phyloP scores from a whole-genome alignment of 2,797 vertebrate genomes.

The Champsocephalus esox region DNA sequence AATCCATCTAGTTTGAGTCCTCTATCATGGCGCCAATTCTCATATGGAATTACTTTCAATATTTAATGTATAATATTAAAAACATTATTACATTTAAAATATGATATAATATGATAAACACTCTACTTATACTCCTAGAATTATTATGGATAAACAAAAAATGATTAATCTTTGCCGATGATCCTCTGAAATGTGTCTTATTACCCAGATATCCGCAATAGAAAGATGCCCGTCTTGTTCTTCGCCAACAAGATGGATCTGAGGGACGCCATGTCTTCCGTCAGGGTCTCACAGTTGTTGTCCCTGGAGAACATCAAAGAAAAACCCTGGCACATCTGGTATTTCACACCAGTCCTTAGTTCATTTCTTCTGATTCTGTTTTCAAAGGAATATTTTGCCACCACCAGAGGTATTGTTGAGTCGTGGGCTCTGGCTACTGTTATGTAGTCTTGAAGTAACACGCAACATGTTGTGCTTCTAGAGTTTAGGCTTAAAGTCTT shows the following conservation, averaged over 20 bases:
- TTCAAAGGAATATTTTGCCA: background rate
- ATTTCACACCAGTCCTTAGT: background rate
- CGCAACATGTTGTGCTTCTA: conserved; percentile 8
- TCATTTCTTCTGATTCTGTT: background rate
- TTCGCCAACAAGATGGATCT: conserved; percentile 99
- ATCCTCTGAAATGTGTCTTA: conserved; percentile 6
- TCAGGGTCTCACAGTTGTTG: conserved; percentile 95
- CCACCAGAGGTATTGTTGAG: background rate
- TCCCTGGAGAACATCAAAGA: conserved; percentile 97
- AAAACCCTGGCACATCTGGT: conserved; percentile 98
- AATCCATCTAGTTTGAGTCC: background rate
- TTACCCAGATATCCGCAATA: conserved; percentile 90
- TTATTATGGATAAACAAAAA: background rate
- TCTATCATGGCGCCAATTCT: background rate
- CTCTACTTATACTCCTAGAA: background rate
- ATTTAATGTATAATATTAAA: background rate
- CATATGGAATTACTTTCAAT: background rate
- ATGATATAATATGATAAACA: no score
- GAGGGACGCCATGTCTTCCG: conserved; percentile 92
- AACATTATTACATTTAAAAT: background rate
- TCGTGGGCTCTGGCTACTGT: background rate
- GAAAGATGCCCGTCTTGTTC: conserved; percentile 94
- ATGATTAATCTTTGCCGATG: background rate
- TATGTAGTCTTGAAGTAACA: background rate
- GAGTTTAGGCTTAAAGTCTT: conserved; percentile 33